phyloP scores from a whole-genome alignment of 2,888 invertebrate genomes.

The Pyrocoelia pectoralis region DNA sequence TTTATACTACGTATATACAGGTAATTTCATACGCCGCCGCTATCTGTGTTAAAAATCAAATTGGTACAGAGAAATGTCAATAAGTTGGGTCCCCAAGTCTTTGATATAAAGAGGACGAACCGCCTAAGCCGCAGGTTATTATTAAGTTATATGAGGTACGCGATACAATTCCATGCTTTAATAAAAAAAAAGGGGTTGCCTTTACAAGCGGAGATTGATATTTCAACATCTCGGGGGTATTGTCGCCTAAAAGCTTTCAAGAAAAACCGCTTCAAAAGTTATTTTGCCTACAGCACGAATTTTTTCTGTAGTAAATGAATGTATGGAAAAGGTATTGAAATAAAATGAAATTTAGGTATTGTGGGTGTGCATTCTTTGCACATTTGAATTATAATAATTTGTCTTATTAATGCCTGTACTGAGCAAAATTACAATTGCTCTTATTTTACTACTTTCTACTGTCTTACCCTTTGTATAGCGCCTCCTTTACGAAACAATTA shows the following conservation, averaged over 20 bases:
- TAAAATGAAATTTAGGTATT: too few relatives aligned
- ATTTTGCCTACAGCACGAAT: background rate
- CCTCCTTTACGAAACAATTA: too few relatives aligned
- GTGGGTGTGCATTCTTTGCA: too few relatives aligned
- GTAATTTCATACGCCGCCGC: slow-evolving; percentile 58
- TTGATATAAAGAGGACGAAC: slow-evolving; percentile 27
- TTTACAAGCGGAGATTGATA: slow-evolving; percentile 27
- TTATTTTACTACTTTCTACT: too few relatives aligned
- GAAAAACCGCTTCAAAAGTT: slow-evolving; percentile 29
- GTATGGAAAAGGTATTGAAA: too few relatives aligned
- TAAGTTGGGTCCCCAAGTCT: slow-evolving; percentile 51
- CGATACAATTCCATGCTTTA: slow-evolving; percentile 13
- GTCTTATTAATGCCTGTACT: too few relatives aligned
- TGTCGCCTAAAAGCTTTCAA: slow-evolving; percentile 20
- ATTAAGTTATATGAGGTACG: slow-evolving; percentile 37
- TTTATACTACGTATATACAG: slow-evolving; percentile 48
- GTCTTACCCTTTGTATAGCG: too few relatives aligned
- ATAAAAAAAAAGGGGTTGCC: slow-evolving; percentile 28
- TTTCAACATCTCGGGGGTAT: slow-evolving; percentile 25
- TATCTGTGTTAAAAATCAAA: slow-evolving; percentile 60
- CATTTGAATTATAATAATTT: too few relatives aligned
- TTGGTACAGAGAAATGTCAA: slow-evolving; percentile 58
- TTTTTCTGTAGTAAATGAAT: slow-evolving; percentile 2
- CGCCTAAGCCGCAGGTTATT: slow-evolving; percentile 36
- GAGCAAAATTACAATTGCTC: too few relatives aligned